Base-by-base conservation (phyloP, 2,113 vertebrate genomes). In the Emydocephalus ijimae region DNA sequence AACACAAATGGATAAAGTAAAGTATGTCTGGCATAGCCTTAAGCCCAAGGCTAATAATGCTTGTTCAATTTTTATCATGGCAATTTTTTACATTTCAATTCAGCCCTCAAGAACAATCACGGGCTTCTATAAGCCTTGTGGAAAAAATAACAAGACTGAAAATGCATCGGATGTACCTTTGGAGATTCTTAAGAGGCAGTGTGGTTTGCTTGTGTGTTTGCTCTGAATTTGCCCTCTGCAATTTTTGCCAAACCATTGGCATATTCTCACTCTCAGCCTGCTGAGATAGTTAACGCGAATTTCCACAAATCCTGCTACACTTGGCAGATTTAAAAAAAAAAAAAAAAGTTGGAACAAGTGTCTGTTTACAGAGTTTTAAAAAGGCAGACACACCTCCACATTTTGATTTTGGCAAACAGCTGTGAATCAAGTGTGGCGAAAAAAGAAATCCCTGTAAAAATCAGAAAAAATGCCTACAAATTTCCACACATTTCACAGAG, bases 371-470 rank as follows among this genome's bases (percentile, higher is more conserved):
- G 91, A 94, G 89, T 95, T 96, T 97, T 96, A 97, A 96, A 97
- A 96, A 95, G 96, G 96, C 96, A 97, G 96, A 94, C 96, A 96
- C 97, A 97, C 97, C 97, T 97, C 96, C 93, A 95, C 95, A 95
- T 61, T 95, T 96, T 97, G 97, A 97, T 96, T 97, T 97, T 96
- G 97, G 96, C 96, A 96, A 96, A 96, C 97, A 97, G 97, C 97
- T 97, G 97, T 89, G 94, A 95, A 92, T 96, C 96, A 96, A 97
- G 96, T 96, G 96, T 94, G 96, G 96, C 97, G 94, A 95, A 95
- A 95, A 97, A 97, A 95, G 96, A 97, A 96, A 97, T 96, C 97
- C 96, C 96, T 97, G 97, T 97, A 96, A 96, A 97, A 97, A 97
- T 97, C 93, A 45, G 94, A 94, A 95, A 96, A 97, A 97, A 97